Base-by-base conservation (phyloP, 2,113 vertebrate genomes). In the Eclectus roratus region DNA sequence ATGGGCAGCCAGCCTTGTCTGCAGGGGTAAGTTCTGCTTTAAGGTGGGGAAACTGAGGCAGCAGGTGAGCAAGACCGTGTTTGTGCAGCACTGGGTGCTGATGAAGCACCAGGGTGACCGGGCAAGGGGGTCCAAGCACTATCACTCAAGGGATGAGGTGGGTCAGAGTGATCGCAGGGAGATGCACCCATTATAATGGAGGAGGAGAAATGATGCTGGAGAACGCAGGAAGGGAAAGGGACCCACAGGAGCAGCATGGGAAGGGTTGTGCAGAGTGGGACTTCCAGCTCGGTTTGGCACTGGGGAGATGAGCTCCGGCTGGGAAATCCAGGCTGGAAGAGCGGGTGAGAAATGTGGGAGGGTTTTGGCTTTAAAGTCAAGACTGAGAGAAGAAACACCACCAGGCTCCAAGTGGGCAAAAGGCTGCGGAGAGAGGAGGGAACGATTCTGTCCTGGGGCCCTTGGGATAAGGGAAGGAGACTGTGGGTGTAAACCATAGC, bases 31-130 rank as follows among this genome's bases (percentile, higher is more conserved):
- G 25, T 13, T 15, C 27, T 65, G 77, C 70, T 49, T 9, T 24
- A 17, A 3, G 68, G 7, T 43, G 70, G 72, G 91, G 93, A 80
- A 86, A 70, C 72, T 56, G 86, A 94, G 93, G 91, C 91, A 83
- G 44, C 24, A 37, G 44, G 16, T 4, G 31, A 77, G n/a, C 0
- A 3, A 80, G 77, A 4, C 16, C 60, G 17, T 4, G 31, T 73
- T 63, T 31, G 56, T 69, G 72, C 64, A 84, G 52, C 13, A 3
- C 5, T 6, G 52, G 41, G 27, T 24, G 18, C 12, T 37, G 91
- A 18, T 15, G 2, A 27, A 70, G 65, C 65, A 17, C n/a, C 6
- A 31, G 16, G 35, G 19, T 81, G 74, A 70, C 3, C 8, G 6
- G 49, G 66, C 63, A 31, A 44, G 25, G 44, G 46, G 35, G n/a